phyloP scores from a whole-genome alignment of 2,888 invertebrate species.

The Myopa tessellatipennis region DNA sequence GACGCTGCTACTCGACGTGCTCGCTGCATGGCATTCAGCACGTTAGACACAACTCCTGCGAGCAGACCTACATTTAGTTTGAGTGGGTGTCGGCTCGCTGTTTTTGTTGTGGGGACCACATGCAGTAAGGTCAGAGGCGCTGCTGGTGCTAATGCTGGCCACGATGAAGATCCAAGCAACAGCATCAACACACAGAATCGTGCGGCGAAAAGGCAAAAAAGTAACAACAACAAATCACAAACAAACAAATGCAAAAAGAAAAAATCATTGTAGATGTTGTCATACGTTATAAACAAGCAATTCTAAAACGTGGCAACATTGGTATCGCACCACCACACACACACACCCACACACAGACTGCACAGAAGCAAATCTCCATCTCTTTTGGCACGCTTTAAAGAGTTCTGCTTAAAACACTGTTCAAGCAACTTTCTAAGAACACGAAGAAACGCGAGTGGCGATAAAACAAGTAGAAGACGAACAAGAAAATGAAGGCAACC shows the following conservation, averaged over 20 bases:
- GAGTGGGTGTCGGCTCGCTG: constrained; percentile 34
- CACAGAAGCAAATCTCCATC: background rate
- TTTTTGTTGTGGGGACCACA: constrained; percentile 6
- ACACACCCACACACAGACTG: constrained; percentile 1
- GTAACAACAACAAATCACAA: background rate
- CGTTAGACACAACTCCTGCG: constrained; percentile 84
- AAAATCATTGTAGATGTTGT: background rate
- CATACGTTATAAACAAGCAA: background rate
- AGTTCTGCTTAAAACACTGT: too few species aligned
- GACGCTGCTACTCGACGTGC: constrained; percentile 84
- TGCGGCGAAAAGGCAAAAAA: background rate
- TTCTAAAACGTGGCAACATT: background rate
- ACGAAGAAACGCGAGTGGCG: too few species aligned
- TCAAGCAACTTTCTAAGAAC: too few species aligned
- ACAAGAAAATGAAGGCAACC: too few species aligned
- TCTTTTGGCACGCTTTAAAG: too few species aligned
- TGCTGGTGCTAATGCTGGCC: background rate
- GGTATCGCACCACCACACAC: background rate
- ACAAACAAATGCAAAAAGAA: background rate
- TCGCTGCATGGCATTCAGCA: constrained; percentile 79
- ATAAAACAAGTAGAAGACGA: too few species aligned
- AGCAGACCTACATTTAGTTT: constrained; percentile 85
- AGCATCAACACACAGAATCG: background rate
- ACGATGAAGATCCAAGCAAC: background rate
- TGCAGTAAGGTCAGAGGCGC: background rate